These are phyloP conservation scores for Archocentrus centrarchus DNA, from an alignment of 2,113 vertebrate genomes.

Conservation along the genomic window DNA sequence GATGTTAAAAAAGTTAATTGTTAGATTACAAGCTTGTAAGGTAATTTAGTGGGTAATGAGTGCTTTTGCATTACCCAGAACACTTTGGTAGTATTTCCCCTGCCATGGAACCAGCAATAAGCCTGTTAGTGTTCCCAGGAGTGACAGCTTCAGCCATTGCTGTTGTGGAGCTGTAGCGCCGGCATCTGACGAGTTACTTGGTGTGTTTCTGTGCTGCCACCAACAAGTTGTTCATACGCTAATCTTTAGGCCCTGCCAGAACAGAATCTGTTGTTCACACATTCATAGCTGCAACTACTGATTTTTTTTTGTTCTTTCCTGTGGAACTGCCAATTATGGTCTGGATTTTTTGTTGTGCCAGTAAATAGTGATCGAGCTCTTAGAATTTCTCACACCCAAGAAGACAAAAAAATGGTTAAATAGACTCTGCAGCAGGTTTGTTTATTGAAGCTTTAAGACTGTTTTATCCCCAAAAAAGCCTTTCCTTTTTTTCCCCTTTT, in stretches of 20 bases:
- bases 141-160: not conserved
- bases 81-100: not conserved
- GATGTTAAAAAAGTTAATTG: not conserved
- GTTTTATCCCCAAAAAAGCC: not conserved
- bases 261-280: not conserved
- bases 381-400: slow-evolving; percentile 2
- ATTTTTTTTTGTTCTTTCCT: not conserved
- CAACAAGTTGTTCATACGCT: not conserved
- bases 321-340: not conserved
- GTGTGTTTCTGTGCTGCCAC: not conserved
- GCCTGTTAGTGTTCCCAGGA: not conserved
- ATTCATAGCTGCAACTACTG: not conserved
- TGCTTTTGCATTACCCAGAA: not conserved
- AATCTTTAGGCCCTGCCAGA: not conserved
- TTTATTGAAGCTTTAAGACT: rapidly evolving
- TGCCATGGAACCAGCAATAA: not conserved
- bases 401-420: not conserved
- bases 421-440: not conserved
- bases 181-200: not conserved
- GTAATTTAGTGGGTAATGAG: not conserved
- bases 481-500: not conserved
- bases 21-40: not conserved
- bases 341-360: not conserved
- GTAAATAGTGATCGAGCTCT: not conserved
- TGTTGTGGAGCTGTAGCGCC: not conserved